Base-by-base conservation (phyloP, 2,797 vertebrate genomes). In the Stomatorhinus walkeri region DNA sequence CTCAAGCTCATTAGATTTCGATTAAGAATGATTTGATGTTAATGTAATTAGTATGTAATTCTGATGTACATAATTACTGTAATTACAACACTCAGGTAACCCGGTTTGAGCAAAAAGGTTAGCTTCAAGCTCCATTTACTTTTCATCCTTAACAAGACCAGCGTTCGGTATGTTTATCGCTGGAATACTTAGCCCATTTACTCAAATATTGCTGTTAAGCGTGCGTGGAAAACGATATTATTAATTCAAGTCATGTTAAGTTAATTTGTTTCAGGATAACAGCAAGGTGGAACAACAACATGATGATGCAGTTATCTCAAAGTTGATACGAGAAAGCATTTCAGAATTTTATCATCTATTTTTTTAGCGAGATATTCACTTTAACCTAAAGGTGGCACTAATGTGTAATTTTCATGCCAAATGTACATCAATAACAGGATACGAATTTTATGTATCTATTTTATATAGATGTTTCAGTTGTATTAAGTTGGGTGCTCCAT, bases 41-140 rank as follows among this genome's bases (percentile, higher is more conserved):
- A 96, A 96, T 96, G 96, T 95, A 96, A 96, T 96, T 96, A 96
- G 95, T 96, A 96, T 96, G 95, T 96, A 96, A 96, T 96, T 96
- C 96, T 95, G 96, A 95, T 96, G 95, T 96, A 96, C 95, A 96
- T 96, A 96, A 96, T 96, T 96, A 96, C 96, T 96, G 95, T 96
- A 96, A 96, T 96, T 96, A 96, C 95, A 95, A 96, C 95, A 96
- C 96, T 96, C 96, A 96, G 96, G 96, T 96, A 95, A 96, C 95
- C 95, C 95, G 95, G 95, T 96, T 96, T 96, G 95, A 95, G 59
- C 95, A 95, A 95, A 95, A 96, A 96, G 95, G 95, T 95, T 95
- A 95, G 95, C 95, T 88, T 96, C 93, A 94, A 94, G 94, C 68
- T 87, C 84, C 64, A 88, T 51, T 90, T 87, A 64, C 59, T 86